These are phyloP conservation scores for Pygoscelis antarcticus DNA, from an alignment of 2,113 vertebrate species.

Conservation along the genomic window DNA sequence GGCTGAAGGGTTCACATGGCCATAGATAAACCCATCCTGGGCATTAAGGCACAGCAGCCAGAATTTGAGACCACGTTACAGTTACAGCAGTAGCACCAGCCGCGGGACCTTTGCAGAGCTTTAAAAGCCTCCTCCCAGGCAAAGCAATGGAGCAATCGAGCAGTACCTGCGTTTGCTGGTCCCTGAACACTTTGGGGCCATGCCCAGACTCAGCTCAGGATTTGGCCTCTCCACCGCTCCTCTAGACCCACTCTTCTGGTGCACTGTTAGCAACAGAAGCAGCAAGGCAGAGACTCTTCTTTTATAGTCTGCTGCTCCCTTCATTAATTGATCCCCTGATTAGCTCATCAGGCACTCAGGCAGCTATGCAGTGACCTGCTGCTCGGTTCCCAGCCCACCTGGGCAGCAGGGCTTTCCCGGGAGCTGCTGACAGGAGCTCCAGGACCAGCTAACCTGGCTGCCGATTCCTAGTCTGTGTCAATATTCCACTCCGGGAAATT, in stretches of 20 bases:
- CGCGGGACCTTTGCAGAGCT: not conserved
- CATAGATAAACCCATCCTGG: rapidly evolving
- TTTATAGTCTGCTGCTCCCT: not conserved
- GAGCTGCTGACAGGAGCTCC: not conserved
- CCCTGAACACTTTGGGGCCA: rapidly evolving
- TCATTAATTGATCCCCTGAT: not conserved
- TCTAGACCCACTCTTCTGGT: rapidly evolving
- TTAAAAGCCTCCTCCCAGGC: not conserved
- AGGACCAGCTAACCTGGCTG: not conserved
- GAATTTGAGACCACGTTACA: rapidly evolving
- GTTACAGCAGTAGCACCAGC: rapidly evolving
- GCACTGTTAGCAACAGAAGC: rapidly evolving
- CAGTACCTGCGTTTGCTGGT: rapidly evolving
- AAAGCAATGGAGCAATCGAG: rapidly evolving
- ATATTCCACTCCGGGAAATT: not conserved
- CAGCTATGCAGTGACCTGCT: not conserved
- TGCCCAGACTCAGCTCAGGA: rapidly evolving
- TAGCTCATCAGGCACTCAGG: not conserved
- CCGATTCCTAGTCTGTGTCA: rapidly evolving
- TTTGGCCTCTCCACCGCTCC: not conserved
- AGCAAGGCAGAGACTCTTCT: rapidly evolving
- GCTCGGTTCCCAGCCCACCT: not conserved
- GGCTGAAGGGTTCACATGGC: rapidly evolving
- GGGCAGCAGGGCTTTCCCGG: not conserved
- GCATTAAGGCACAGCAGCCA: rapidly evolving